Evolutionary conservation across 2,888 invertebrate genomes (phyloP).

Genomic region (Amphipoea lucens): DNA sequence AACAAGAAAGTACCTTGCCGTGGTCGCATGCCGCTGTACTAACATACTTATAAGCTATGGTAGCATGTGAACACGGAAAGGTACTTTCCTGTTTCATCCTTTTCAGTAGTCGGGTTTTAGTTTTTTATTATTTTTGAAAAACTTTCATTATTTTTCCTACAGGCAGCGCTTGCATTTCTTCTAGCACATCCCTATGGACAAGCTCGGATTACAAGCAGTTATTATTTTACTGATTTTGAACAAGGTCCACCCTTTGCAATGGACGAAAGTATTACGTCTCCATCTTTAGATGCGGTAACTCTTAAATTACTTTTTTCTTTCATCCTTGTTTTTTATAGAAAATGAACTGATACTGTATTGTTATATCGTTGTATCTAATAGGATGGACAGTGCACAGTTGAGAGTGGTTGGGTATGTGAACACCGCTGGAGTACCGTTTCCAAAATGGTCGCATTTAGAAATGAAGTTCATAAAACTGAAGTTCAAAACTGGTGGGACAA

Average conservation of each 20-base stretch:
- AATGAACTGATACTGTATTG: neutral
- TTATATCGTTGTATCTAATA: constrained; percentile 41
- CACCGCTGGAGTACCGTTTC: constrained; percentile 95
- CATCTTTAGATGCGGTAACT: constrained; percentile 88
- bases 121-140: neutral
- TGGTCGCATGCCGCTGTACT: too few relatives aligned
- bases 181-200: constrained; percentile 95
- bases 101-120: too few relatives aligned
- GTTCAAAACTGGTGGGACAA: constrained; percentile 94
- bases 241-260: constrained; percentile 91
- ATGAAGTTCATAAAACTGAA: constrained; percentile 89
- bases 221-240: constrained; percentile 90
- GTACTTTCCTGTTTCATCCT: too few relatives aligned
- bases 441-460: constrained; percentile 94
- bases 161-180: constrained; percentile 94
- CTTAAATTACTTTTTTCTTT: neutral
- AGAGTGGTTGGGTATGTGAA: constrained; percentile 94
- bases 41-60: too few relatives aligned
- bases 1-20: too few relatives aligned
- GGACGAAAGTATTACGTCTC: constrained; percentile 90
- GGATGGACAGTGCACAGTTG: constrained; percentile 90
- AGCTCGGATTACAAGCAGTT: constrained; percentile 96
- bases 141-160: constrained; percentile 15
- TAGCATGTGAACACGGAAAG: too few relatives aligned
- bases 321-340: neutral